Base-by-base conservation (phyloP, 1,140 invertebrate species). In the Ips typographus region DNA sequence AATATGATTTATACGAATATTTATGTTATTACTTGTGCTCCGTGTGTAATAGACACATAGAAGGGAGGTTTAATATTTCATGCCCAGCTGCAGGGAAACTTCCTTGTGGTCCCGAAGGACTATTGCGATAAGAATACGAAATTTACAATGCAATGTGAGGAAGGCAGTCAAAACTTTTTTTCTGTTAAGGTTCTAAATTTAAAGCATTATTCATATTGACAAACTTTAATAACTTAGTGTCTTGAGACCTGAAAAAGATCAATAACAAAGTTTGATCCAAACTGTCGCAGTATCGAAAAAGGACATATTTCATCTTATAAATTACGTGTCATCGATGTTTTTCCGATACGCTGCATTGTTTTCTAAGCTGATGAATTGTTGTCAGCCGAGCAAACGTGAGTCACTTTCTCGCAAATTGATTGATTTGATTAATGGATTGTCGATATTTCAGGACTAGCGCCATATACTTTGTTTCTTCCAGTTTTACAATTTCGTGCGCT, bases 51-150 rank as follows among this genome's bases (percentile, higher is more conserved):
- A 67, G 65, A 62, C 71, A 62, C 71, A 68, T 72, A 65, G 59
- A 67, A 66, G 71, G 67, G 62, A 41, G 53, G 62, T 70, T 72
- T 72, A 72, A 72, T 72, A 72, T 70, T 72, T 72, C 64, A 72
- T 70, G 49, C 62, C 58, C 62, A 72, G 71, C 62, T 72, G 68
- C 66, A 66, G 67, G 67, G 49, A 52, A 65, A 70, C 56, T 66
- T 69, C 52, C 52, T 57, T 40, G 42, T n/a, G 49, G 49, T 67
- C 71, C 56, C 63, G 38, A n/a, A 64, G 44, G 71, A 62, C 39
- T 43, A 42, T 8, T 72, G 71, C 68, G 71, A 65, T 66, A 72
- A 72, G 71, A 72, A 72, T 72, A 72, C 71, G 63, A 72, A 72
- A 70, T 66, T 67, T 72, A 57, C 62, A 68, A 72, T 68, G 68